Base-by-base conservation (phyloP, 2,113 vertebrate species). In the Hemichromis elongatus region DNA sequence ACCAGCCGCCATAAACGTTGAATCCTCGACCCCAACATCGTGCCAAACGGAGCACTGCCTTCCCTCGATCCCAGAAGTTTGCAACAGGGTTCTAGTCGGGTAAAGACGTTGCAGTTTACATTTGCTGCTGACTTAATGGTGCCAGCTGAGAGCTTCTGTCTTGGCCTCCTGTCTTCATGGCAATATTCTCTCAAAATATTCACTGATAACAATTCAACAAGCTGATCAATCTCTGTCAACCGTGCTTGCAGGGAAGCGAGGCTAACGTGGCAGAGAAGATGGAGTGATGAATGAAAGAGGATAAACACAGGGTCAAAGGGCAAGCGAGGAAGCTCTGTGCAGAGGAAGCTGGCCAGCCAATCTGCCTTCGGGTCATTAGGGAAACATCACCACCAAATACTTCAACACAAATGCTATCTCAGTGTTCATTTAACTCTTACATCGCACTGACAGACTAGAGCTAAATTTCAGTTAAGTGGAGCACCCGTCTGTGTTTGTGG, bases 241-340 rank as follows among this genome's bases (percentile, higher is more conserved):
- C 14, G 0, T 85, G 37, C 50, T 53, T 33, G 86, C 87, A 88
- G 26, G 24, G 89, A 73, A 90, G 81, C 2, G 26, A 24, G 68
- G 75, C 92, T 79, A 70, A 55, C 30, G 80, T 28, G 83, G 55
- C 92, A 93, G 95, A 90, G 93, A 95, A 89, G 94, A 95, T 90
- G 92, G 95, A 90, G 88, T 95, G 97, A 96, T 90, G 96, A 95
- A 97, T 94, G 94, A 95, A 94, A 91, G 81, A 96, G 86, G 93
- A 97, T 96, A 97, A 97, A 96, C 94, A 91, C 88, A 56, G 94
- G 93, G 92, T 95, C 94, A 91, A 84, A 93, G 95, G 93, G 96
- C 95, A 95, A 92, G 94, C 75, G 59, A 77, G 54, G 81, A 88
- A 79, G 92, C 92, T 89, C 70, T 92, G 52, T 82, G 89, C 82